Base-by-base conservation (phyloP, 2,113 vertebrate species). In the Pica pica region DNA sequence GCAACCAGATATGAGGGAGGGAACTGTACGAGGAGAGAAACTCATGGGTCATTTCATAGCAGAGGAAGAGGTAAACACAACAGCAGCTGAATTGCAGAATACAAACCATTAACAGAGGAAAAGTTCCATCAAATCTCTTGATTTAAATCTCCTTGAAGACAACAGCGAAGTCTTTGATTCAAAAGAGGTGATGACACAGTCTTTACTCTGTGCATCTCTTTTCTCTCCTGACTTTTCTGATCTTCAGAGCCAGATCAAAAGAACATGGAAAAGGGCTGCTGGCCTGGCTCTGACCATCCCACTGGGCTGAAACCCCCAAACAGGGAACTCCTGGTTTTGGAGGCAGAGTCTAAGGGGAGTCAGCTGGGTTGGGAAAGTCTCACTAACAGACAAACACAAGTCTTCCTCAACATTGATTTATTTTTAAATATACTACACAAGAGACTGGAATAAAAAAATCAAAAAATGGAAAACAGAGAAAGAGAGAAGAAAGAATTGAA, bases 371-470 rank as follows among this genome's bases (percentile, higher is more conserved):
- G 42, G 52, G 41, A 83, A 46, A 90, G 64, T 22, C 26, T 52
- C 44, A 24, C 46, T 28, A 57, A 47, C 16, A 95, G 86, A 88
- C 59, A 60, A 47, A 89, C 49, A 69, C 21, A 0, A 41, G 31
- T 41, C 82, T 95, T 96, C 96, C 94, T 97, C 97, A 97, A 97
- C 98, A 97, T 60, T 83, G 93, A 97, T 98, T 98, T 98, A 98
- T 98, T 98, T 97, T 97, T 97, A 98, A 98, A 98, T 98, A 98
- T 77, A 98, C 98, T 98, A 98, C 89, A 2, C 94, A 97, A 91
- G 88, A 97, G 91, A 95, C 68, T 79, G 94, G 97, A 96, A 96
- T 97, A 96, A 97, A 98, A 98, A 96, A 93, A 89, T 75, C 30
- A 71, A 75, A 92, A 71, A 79, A 71, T 2, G 61, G 50, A 56